Evolutionary conservation across 2,888 invertebrate species (phyloP).

Genomic region (Actias luna): DNA sequence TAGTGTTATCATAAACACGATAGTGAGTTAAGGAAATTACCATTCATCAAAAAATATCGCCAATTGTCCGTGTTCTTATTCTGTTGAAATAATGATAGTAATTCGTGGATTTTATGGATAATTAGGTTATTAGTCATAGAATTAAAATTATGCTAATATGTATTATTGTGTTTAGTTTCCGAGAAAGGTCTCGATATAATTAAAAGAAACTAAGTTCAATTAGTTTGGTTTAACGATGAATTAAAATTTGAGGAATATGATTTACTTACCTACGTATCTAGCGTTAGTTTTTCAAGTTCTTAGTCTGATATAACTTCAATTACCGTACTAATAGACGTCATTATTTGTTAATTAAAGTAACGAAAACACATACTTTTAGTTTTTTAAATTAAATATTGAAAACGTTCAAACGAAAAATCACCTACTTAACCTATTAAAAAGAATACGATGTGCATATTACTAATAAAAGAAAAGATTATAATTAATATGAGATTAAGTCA

Average conservation of each 20-base stretch:
- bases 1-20: conserved; percentile 2
- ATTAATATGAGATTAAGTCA: background rate
- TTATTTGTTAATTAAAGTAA: too few species aligned
- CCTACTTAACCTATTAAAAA: too few species aligned
- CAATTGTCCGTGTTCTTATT: background rate
- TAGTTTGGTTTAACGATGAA: background rate
- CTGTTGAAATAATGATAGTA: background rate
- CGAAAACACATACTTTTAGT: too few species aligned
- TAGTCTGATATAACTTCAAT: background rate
- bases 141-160: background rate
- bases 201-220: background rate
- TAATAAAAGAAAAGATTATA: too few species aligned
- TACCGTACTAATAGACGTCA: background rate
- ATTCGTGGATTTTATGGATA: background rate
- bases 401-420: too few species aligned
- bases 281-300: background rate
- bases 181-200: background rate
- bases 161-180: background rate
- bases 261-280: too few species aligned
- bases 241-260: background rate
- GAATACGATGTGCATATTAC: too few species aligned
- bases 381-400: too few species aligned
- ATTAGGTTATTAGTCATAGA: background rate
- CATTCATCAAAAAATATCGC: background rate
- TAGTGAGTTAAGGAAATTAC: background rate